Evolutionary conservation across 1,140 invertebrate species (phyloP), one percentile per base, ranked within the genome.

Genomic region (Melipona quadrifasciata): DNA sequence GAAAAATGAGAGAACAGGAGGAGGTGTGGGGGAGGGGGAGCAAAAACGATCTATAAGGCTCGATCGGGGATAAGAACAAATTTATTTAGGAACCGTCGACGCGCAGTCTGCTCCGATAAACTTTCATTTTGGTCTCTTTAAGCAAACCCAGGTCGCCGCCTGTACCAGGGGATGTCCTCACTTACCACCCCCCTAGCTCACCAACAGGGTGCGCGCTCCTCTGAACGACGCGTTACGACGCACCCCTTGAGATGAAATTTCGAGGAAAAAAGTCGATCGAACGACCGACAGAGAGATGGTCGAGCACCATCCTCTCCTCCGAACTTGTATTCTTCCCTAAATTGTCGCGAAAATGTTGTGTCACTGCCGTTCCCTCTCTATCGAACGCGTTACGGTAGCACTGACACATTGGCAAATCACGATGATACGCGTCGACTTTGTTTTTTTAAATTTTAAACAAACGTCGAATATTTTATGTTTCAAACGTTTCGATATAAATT

Each of bases 61-160:
- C 76, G 51, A 31, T 34, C 11, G n/a, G 39, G 67, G 67, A 77
- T 58, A 70, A 47, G 65, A 80, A 27, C 58, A 80, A 84, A 77
- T 84, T 84, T 84, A 84, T 84, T 84, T 84, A 80, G 58, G 77
- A 80, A 84, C 2, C 57, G 19, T 14, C 14, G 58, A 55, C 55
- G 10, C 31, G 10, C 74, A 0, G 19, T n/a, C 12, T 34, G 67
- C 57, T 51, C n/a, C 19, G 64, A 55, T 84, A 79, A 84, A 84
- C 75, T 84, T 79, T 84, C 55, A 79, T 84, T 70, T 39, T 11
- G 55, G 1, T 68, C 67, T 79, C 27, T 71, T 84, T 61, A 71
- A 71, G 82, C 76, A 71, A 84, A 84, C 75, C 65, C 39, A 47
- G n/a, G 55, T 10, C 27, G 53, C 64, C 47, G 53, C 68, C 64